Base-by-base conservation (phyloP, 2,113 vertebrate species). In the Dasypus novemcinctus region DNA sequence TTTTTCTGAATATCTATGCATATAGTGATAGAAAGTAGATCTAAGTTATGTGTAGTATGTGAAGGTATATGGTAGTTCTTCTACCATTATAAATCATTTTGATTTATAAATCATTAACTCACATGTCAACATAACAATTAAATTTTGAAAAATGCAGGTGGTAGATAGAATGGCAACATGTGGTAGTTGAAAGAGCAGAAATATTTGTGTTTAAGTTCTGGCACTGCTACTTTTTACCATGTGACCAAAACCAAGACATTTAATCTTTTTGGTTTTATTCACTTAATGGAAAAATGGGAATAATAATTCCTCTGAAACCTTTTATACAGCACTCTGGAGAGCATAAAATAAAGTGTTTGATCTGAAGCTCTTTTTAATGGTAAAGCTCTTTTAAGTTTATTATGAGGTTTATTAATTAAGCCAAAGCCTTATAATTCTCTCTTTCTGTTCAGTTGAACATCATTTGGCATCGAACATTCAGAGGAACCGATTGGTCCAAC, bases 391-490 rank as follows among this genome's bases (percentile, higher is more conserved):
- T 63, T 68, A 82, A 38, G 59, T 74, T 90, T 49, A 59, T 75
- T 92, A 13, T 41, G 33, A 74, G 20, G 36, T 23, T 59, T 76
- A n/a, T 46, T 83, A 52, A 57, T 25, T 64, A 74, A 76, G 31
- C 18, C 23, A 85, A 38, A 49, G 17, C 21, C 14, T 78, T 69
- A 0, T 59, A 38, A 84, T 54, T 66, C 33, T 96, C 33, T 96
- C 25, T 80, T 43, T 93, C 97, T 90, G 91, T 97, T 63, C 97
- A 99, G 99, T 99, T 87, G 99, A 99, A 95, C 99, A 99, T 98
- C 99, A 99, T 96, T 98, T 99, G 98, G 99, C 99, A 4, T 99
- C 99, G 46, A 99, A 99, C 0, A 95, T 99, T 98, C 99, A 99
- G 87, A 99, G 99, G 95, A 99, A 98, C 98, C 99, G 99, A 43